phyloP scores from a whole-genome alignment of 2,797 vertebrate species.

The Lophotriccus pileatus region DNA sequence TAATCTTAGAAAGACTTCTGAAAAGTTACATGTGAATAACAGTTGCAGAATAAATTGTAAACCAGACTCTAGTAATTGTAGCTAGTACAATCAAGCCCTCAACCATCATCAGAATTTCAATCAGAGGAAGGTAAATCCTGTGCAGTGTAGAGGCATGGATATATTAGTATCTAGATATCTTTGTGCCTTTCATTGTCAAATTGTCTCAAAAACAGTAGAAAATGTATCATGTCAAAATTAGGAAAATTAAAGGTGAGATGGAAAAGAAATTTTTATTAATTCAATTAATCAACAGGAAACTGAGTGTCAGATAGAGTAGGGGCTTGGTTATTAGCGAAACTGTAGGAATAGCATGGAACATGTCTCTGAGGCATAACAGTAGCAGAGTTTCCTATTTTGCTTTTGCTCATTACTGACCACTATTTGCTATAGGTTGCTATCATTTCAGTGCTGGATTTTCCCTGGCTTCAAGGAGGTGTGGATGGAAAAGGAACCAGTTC shows the following conservation, averaged over 20 bases:
- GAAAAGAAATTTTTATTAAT: neutral
- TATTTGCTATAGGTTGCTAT: neutral
- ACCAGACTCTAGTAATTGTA: slow-evolving; percentile 26
- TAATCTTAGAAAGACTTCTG: slow-evolving; percentile 29
- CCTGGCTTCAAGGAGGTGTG: neutral
- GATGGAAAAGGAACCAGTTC: neutral
- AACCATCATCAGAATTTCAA: slow-evolving; percentile 16
- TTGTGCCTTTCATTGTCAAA: neutral
- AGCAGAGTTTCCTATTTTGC: neutral
- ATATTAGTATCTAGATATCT: neutral
- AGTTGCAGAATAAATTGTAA: slow-evolving; percentile 71
- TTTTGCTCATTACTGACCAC: slow-evolving; percentile 1
- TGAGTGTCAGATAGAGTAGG: neutral
- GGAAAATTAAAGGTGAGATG: neutral
- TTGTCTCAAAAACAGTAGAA: neutral
- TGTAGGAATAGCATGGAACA: neutral
- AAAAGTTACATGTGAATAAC: slow-evolving; percentile 45
- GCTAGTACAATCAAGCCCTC: slow-evolving; percentile 45
- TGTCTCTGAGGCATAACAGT: neutral
- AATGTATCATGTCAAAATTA: neutral
- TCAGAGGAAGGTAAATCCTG: neutral
- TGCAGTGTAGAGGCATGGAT: neutral
- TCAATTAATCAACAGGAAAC: neutral
- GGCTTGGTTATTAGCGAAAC: neutral
- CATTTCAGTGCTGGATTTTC: neutral